Conservation (phyloP, 2,113 vertebrate species). For the Lanius ludovicianus region DNA sequence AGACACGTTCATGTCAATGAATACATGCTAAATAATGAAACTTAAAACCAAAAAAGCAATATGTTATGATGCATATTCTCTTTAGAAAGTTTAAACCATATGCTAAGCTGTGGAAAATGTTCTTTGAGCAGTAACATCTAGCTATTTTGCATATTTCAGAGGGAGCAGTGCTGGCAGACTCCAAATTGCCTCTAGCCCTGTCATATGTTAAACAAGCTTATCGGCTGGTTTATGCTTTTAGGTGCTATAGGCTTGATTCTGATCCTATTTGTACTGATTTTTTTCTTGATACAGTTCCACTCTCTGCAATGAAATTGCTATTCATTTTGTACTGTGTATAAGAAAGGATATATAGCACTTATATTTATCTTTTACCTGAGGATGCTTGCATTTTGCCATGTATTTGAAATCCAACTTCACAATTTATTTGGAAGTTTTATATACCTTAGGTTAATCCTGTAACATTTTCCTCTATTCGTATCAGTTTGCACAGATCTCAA, state of each 20-base stretch:
- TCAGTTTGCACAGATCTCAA: neutral
- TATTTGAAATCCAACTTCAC: neutral
- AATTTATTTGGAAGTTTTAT: neutral
- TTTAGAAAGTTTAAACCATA: neutral
- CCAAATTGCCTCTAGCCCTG: neutral
- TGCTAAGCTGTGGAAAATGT: neutral
- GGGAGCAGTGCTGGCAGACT: neutral
- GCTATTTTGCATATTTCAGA: neutral
- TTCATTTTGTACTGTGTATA: neutral
- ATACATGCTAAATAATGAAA: neutral
- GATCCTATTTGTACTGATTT: neutral
- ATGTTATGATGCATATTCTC: neutral
- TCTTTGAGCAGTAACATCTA: neutral
- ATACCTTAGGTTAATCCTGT: neutral
- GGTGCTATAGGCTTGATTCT: neutral
- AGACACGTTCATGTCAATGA: neutral
- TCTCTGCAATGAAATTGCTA: neutral
- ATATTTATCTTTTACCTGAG: neutral
- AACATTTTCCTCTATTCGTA: neutral
- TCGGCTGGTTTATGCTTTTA: neutral
- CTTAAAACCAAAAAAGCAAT: neutral
- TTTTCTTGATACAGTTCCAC: neutral
- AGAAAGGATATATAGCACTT: neutral
- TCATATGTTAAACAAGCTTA: conserved; percentile 20
- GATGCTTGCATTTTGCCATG: neutral